phyloP scores from a whole-genome alignment of 2,888 invertebrate genomes.

The Boloria euphrosyne region DNA sequence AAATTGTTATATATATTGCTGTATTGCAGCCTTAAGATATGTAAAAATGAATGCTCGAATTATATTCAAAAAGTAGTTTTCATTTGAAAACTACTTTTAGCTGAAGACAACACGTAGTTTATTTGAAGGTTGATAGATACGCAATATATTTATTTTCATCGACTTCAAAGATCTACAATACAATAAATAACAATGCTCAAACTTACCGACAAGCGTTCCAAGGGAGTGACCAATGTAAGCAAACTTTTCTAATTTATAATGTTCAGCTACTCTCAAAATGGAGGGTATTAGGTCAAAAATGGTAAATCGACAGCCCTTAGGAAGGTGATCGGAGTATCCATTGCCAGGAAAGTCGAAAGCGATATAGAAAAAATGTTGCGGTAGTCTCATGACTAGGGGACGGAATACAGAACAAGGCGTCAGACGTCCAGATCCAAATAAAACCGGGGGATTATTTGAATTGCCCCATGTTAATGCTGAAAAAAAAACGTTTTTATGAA shows the following conservation, averaged over 20 bases:
- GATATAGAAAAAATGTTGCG: conserved; percentile 62
- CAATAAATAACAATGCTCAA: background rate
- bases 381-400: conserved; percentile 76
- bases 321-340: conserved; percentile 80
- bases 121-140: too few species aligned
- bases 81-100: too few species aligned
- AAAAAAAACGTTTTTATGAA: conserved; percentile 33
- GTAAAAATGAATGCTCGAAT: too few species aligned
- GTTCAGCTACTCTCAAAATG: conserved; percentile 49
- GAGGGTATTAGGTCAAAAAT: conserved; percentile 56
- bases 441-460: conserved; percentile 69
- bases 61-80: too few species aligned
- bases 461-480: conserved; percentile 84
- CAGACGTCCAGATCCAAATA: conserved; percentile 83
- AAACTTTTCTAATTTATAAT: conserved; percentile 62
- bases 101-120: too few species aligned
- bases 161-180: too few species aligned
- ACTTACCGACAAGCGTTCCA: conserved; percentile 61
- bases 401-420: conserved; percentile 84
- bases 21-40: too few species aligned
- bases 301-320: conserved; percentile 56
- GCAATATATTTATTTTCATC: too few species aligned
- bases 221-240: conserved; percentile 66
- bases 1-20: background rate
- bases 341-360: conserved; percentile 82